A percentile compares a stretch with the other conserved stretches of the same genome.
Evolutionary conservation across 2,113 vertebrate species (phyloP).

Genomic region (Hippocampus mohnikei): DNA sequence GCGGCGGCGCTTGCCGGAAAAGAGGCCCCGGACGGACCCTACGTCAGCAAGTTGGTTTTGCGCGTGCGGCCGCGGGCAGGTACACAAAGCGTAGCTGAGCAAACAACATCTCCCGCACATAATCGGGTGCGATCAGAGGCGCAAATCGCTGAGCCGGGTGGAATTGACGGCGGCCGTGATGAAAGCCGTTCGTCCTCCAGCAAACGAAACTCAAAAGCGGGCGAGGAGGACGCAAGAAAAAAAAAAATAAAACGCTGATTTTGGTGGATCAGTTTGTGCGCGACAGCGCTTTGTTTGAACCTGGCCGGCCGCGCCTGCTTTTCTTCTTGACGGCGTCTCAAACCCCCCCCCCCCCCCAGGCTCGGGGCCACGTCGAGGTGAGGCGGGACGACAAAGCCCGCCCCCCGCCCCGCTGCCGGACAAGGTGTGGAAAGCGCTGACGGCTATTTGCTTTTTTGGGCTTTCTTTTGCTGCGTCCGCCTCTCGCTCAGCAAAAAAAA

Average conservation of each 20-base stretch:
- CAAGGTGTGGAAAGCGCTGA: constrained; percentile 69
- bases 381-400: background rate
- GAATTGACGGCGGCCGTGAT: constrained; percentile 63
- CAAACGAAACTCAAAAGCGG: constrained; percentile 12
- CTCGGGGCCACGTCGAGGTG: constrained; percentile 23
- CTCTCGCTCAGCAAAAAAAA: constrained; percentile 59
- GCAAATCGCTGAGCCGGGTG: constrained; percentile 64
- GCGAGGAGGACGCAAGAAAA: constrained; percentile 35
- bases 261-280: constrained; percentile 60
- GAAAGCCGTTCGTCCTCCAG: constrained; percentile 42
- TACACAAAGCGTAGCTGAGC: constrained; percentile 46
- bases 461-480: constrained; percentile 70
- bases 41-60: constrained; percentile 67
- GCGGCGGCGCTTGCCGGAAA: background rate
- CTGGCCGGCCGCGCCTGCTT: constrained; percentile 35
- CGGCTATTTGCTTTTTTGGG: constrained; percentile 63
- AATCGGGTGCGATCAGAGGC: constrained; percentile 68
- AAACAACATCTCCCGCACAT: constrained; percentile 62
- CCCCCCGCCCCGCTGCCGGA: constrained; percentile 10
- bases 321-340: constrained; percentile 52
- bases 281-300: constrained; percentile 68
- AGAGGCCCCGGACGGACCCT: constrained; percentile 57
- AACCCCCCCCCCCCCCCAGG: constrained; percentile 34
- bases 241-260: constrained; percentile 20
- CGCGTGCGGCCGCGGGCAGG: constrained; percentile 1